Evolutionary conservation across 2,797 vertebrate species (phyloP).

Genomic region (Leucoraja ocellata): DNA sequence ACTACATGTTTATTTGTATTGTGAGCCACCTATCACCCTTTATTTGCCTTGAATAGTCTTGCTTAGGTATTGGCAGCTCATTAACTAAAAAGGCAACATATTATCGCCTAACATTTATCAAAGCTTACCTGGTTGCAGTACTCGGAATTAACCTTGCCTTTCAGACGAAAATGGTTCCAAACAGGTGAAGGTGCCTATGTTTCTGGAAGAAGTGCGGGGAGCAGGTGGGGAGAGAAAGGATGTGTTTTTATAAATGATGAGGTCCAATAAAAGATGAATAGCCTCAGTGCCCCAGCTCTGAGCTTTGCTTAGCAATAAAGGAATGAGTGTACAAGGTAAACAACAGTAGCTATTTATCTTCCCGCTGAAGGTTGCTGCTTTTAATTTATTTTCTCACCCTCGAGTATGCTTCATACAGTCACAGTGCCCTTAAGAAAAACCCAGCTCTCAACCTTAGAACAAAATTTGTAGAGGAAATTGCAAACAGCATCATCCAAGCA

Average conservation of each 20-base stretch:
- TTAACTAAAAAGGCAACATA: not conserved
- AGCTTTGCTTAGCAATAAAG: not conserved
- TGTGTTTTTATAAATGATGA: not conserved
- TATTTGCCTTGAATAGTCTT: not conserved
- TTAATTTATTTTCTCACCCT: slow-evolving; percentile 19
- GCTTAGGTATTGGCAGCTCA: not conserved
- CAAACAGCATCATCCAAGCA: not conserved
- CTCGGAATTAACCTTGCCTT: not conserved
- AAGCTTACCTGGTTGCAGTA: not conserved
- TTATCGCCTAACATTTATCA: not conserved
- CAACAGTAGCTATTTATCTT: slow-evolving; percentile 30
- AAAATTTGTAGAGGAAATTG: not conserved
- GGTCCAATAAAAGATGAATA: not conserved
- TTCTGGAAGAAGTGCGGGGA: not conserved
- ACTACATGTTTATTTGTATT: slow-evolving; percentile 11
- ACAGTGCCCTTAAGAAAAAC: not conserved
- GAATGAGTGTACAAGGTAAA: slow-evolving; percentile 7
- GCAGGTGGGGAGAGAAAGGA: not conserved
- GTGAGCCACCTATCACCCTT: not conserved
- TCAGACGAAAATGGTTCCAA: not conserved
- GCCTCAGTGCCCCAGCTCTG: not conserved
- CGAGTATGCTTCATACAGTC: not conserved
- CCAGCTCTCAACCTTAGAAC: not conserved
- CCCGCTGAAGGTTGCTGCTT: not conserved
- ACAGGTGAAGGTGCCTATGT: not conserved